A percentile compares a stretch with the other conserved stretches of the same genome.
Evolutionary conservation across 2,113 vertebrate species (phyloP).

Genomic region (Polyodon spathula): DNA sequence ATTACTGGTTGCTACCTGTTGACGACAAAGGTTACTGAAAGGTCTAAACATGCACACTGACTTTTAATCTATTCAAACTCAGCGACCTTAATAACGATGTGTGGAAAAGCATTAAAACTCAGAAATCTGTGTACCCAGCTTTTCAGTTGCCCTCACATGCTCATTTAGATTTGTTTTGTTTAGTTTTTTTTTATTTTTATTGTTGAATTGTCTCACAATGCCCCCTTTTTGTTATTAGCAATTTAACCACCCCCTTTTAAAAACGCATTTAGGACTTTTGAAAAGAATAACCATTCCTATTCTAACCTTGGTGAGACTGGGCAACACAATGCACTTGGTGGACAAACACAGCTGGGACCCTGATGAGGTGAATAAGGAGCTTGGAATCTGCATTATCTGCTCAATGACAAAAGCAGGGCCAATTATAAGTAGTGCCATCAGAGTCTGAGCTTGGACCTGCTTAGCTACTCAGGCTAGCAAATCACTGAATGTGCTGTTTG

Average conservation of each 20-base stretch:
- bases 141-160: no score
- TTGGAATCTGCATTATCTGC: constrained; percentile 38
- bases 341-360: constrained; percentile 59
- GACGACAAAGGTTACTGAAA: no score
- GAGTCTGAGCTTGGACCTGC: constrained; percentile 18
- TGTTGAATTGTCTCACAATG: constrained; percentile 37
- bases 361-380: constrained; percentile 47
- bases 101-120: no score
- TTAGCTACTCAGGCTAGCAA: constrained; percentile 23
- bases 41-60: no score
- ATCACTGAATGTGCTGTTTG: constrained; percentile 12
- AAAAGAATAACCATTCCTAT: constrained; percentile 9
- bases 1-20: no score
- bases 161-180: no score
- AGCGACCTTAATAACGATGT: no score
- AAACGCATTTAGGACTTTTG: not conserved
- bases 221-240: constrained; percentile 36
- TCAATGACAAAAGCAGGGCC: constrained; percentile 21
- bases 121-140: no score
- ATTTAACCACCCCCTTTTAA: not conserved
- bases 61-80: no score
- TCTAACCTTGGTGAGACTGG: constrained; percentile 24
- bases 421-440: constrained; percentile 20
- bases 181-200: no score
- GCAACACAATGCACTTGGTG: constrained; percentile 48